These are phyloP conservation scores for Crypturellus undulatus DNA, from an alignment of 2,113 vertebrate species.

Conservation along the genomic window DNA sequence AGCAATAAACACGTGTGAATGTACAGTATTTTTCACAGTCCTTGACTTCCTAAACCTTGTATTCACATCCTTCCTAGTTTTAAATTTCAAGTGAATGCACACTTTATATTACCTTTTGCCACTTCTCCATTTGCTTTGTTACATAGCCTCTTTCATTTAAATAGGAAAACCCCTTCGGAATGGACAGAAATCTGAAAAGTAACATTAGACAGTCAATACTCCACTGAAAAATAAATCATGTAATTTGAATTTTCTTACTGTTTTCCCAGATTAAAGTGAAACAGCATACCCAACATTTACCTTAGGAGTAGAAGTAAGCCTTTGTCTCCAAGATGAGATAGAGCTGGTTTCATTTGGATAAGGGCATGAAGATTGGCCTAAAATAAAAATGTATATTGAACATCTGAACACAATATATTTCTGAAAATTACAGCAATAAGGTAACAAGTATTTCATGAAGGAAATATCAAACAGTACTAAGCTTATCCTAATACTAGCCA, in stretches of 20 bases:
- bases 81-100: neutral
- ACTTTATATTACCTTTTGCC: conserved; percentile 90
- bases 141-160: conserved; percentile 97
- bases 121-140: conserved; percentile 96
- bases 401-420: neutral
- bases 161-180: conserved; percentile 98
- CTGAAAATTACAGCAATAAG: neutral
- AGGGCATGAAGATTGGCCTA: conserved; percentile 98
- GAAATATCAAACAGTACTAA: neutral
- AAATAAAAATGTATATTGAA: neutral
- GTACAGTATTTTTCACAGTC: neutral
- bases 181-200: conserved; percentile 92
- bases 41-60: neutral
- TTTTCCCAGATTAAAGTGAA: neutral
- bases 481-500: neutral
- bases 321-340: conserved; percentile 97
- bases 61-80: neutral
- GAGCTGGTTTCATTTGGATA: conserved; percentile 97
- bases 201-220: neutral
- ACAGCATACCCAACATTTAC: conserved; percentile 72
- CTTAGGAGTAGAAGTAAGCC: conserved; percentile 94
- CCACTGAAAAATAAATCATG: neutral
- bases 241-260: neutral
- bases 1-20: accelerated
- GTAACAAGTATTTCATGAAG: neutral